phyloP scores from a whole-genome alignment of 2,113 vertebrate genomes.

The Parotia lawesii region DNA sequence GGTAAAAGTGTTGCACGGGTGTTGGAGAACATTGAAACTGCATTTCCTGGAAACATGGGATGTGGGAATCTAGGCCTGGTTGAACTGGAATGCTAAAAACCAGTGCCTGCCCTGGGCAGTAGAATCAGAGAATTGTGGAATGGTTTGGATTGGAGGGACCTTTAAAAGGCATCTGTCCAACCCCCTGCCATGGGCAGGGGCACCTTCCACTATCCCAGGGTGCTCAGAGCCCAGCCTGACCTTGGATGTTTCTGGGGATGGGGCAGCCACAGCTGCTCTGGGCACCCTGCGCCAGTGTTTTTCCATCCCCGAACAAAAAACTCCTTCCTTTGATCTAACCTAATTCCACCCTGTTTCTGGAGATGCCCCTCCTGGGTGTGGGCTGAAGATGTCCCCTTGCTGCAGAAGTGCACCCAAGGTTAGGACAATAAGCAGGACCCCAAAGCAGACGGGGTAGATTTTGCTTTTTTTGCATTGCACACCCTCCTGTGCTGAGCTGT shows the following conservation, averaged over 20 bases:
- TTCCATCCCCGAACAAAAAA: not conserved
- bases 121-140: not conserved
- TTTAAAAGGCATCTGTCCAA: not conserved
- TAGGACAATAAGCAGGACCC: not conserved
- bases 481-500: not conserved
- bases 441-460: fast-evolving
- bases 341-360: too few relatives aligned
- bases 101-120: not conserved
- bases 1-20: not conserved
- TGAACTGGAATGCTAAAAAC: not conserved
- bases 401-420: not conserved
- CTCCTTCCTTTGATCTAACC: not conserved
- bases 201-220: not conserved
- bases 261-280: not conserved
- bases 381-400: not conserved
- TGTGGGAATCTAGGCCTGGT: too few relatives aligned
- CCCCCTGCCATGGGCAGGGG: not conserved
- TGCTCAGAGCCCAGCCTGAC: not conserved
- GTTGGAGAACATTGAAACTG: not conserved
- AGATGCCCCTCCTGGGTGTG: not conserved
- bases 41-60: fast-evolving
- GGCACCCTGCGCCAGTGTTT: not conserved
- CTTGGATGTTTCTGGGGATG: not conserved
- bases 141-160: not conserved
- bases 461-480: not conserved